Evolutionary conservation across 1,140 invertebrate genomes (phyloP).

Genomic region (Zaprionus nigranus): DNA sequence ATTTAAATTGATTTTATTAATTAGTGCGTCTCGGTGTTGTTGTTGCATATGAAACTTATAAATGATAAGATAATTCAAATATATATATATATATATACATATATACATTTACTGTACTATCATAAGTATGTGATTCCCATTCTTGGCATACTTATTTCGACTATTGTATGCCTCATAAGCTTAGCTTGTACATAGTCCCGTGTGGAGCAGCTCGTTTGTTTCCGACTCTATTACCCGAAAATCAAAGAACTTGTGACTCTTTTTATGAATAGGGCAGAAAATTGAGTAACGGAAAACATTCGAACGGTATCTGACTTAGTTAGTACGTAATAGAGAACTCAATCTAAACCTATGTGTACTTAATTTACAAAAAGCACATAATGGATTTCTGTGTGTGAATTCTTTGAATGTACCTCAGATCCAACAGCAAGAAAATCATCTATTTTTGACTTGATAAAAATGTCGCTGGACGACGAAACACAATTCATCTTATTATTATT

Average conservation of each 20-base stretch:
- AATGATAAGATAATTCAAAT: conserved; percentile 5
- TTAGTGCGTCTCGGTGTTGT: conserved; percentile 47
- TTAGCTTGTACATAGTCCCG: conserved; percentile 62
- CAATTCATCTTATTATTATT: conserved; percentile 3
- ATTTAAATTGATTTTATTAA: too few species aligned
- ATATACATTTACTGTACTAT: conserved; percentile 20
- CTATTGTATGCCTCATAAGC: conserved; percentile 23
- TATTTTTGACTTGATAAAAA: conserved; percentile 63
- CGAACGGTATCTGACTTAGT: neutral
- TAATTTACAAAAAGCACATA: conserved; percentile 8
- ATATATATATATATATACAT: conserved; percentile 12
- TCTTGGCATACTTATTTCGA: conserved; percentile 18
- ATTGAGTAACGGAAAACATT: neutral
- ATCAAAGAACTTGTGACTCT: neutral
- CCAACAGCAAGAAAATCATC: conserved; percentile 2
- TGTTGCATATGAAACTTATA: conserved; percentile 37
- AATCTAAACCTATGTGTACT: conserved; percentile 24
- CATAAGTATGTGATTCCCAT: conserved; percentile 3
- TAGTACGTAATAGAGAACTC: conserved; percentile 12
- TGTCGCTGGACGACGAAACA: conserved; percentile 74
- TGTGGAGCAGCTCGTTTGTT: conserved; percentile 3
- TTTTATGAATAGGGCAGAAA: neutral
- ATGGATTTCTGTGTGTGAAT: conserved; percentile 7
- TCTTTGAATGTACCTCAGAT: conserved; percentile 2
- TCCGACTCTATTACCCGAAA: neutral